phyloP scores from a whole-genome alignment of 2,888 invertebrate species.

The Nebria brevicollis region DNA sequence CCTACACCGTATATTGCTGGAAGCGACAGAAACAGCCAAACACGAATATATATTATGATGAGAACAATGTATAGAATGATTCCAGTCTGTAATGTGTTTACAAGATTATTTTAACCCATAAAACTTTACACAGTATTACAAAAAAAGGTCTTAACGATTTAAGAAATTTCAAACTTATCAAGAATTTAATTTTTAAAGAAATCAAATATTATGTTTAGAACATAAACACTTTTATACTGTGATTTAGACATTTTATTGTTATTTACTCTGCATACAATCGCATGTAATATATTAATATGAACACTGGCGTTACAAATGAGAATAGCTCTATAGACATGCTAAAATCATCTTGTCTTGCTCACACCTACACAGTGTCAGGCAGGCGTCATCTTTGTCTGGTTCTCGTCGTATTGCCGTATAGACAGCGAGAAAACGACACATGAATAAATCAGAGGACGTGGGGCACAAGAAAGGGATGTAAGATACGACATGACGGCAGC shows the following conservation, averaged over 20 bases:
- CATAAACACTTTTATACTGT: too few relatives aligned
- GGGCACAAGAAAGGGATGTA: not conserved
- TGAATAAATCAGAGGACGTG: conserved; percentile 12
- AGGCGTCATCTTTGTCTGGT: not conserved
- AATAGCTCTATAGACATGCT: not conserved
- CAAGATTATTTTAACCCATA: not conserved
- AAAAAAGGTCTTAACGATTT: too few relatives aligned
- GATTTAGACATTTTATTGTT: too few relatives aligned
- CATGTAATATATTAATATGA: too few relatives aligned
- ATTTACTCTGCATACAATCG: too few relatives aligned
- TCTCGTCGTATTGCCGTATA: conserved; percentile 1
- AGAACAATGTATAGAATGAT: not conserved
- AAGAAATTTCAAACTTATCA: too few relatives aligned
- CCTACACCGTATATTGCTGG: not conserved
- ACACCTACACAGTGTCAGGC: not conserved
- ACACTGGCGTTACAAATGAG: not conserved
- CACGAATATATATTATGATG: conserved; percentile 1
- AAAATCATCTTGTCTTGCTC: not conserved
- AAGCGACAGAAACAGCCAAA: not conserved
- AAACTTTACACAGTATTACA: not conserved
- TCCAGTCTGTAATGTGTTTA: not conserved
- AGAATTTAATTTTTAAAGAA: too few relatives aligned
- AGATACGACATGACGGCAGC: not conserved
- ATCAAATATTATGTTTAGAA: too few relatives aligned
- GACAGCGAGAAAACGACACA: conserved; percentile 10